Conservation (phyloP, 92 coral and sea anemone genomes). For the Epizoanthus fatuus region DNA sequence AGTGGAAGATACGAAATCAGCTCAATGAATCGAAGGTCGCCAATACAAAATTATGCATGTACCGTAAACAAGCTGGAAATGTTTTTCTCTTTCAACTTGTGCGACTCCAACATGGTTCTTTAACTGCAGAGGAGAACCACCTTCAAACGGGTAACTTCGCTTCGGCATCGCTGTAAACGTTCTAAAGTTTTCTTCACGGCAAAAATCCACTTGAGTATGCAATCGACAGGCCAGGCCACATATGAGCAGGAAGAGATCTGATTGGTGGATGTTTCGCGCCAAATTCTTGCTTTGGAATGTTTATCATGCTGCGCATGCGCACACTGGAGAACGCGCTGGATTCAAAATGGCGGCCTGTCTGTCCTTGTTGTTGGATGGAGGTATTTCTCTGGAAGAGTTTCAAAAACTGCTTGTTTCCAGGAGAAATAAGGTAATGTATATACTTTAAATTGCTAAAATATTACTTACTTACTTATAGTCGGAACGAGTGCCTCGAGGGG, state of each 20-base stretch:
- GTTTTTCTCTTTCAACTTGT: conserved; percentile 78
- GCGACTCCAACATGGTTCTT: conserved; percentile 87
- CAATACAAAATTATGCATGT: background rate
- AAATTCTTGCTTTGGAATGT: conserved; percentile 19
- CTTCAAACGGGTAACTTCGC: conserved; percentile 86
- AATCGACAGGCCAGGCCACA: conserved; percentile 2
- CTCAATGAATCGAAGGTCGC: background rate
- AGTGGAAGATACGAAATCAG: background rate
- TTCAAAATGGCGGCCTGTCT: conserved; percentile 82
- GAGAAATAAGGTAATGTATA: background rate
- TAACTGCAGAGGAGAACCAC: conserved; percentile 79
- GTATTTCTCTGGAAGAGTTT: conserved; percentile 67
- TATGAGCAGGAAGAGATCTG: conserved; percentile 19
- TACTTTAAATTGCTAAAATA: background rate
- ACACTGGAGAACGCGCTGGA: conserved; percentile 67
- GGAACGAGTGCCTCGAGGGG: too few relatives aligned
- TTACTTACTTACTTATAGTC: too few relatives aligned
- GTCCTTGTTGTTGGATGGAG: conserved; percentile 75
- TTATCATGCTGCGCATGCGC: conserved; percentile 63
- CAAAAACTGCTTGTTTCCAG: background rate
- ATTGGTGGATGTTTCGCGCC: conserved; percentile 92
- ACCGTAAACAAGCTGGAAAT: conserved; percentile 88
- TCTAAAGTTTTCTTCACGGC: background rate
- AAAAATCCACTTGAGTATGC: too few relatives aligned
- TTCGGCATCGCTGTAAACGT: conserved; percentile 79